Percentiles rank a stretch among this genome's conserved stretches.
Conservation (phyloP, 2,888 invertebrate species). For the Isotomurus palustris region DNA sequence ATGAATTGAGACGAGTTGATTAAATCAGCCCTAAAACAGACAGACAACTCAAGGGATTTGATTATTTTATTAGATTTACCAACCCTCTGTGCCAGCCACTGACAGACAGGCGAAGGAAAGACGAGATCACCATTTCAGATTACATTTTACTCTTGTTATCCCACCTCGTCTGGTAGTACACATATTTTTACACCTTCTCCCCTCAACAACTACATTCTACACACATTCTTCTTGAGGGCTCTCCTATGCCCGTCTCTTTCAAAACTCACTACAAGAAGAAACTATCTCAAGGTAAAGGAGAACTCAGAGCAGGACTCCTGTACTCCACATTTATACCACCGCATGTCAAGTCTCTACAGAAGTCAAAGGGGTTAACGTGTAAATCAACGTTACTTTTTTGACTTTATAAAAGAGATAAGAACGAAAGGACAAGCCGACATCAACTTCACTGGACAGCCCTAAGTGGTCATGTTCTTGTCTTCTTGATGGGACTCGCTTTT, state of each 20-base stretch:
- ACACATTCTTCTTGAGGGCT: too few relatives aligned
- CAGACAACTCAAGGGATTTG: constrained; percentile 11
- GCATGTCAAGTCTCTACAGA: background rate
- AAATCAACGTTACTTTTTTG: background rate
- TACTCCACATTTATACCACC: background rate
- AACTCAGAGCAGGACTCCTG: too few relatives aligned
- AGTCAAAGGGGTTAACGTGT: background rate
- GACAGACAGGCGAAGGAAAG: background rate
- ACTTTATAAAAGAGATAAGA: background rate
- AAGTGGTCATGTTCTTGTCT: too few relatives aligned
- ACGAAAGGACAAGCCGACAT: background rate
- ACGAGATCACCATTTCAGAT: background rate
- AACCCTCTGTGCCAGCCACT: background rate
- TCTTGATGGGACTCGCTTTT: too few relatives aligned
- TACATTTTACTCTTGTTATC: too few relatives aligned
- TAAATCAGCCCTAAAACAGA: constrained; percentile 36
- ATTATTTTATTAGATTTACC: background rate
- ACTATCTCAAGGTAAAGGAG: too few relatives aligned
- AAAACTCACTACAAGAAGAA: too few relatives aligned
- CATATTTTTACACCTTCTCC: too few relatives aligned
- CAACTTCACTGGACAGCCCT: background rate
- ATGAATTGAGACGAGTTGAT: constrained; percentile 20
- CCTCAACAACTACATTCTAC: too few relatives aligned
- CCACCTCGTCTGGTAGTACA: too few relatives aligned
- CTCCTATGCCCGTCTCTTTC: too few relatives aligned